A percentile compares a stretch with the other conserved stretches of the same genome.
Evolutionary conservation across 2,888 invertebrate species (phyloP).

Genomic region (Polymixis lichenea): DNA sequence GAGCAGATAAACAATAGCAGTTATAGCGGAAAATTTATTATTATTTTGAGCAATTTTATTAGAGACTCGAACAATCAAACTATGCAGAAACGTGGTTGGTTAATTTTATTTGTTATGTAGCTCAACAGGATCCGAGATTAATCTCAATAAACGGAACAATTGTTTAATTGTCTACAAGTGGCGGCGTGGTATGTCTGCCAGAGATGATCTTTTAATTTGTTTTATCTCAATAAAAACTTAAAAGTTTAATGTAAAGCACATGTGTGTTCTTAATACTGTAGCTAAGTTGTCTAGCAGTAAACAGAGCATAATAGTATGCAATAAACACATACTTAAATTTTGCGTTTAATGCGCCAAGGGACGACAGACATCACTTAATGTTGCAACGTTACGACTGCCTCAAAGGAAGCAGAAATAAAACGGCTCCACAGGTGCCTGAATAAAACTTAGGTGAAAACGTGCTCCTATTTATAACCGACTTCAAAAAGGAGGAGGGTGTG

Average conservation of each 20-base stretch:
- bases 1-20: slow-evolving; percentile 36
- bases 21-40: slow-evolving; percentile 11
- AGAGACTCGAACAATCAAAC: slow-evolving; percentile 20
- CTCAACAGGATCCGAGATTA: slow-evolving; percentile 47
- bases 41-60: slow-evolving; percentile 36
- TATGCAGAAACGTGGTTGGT: slow-evolving; percentile 24
- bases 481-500: no score
- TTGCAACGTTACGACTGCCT: slow-evolving; percentile 30
- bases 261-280: slow-evolving; percentile 25
- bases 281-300: slow-evolving; percentile 19
- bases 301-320: slow-evolving; percentile 12
- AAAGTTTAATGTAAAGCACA: slow-evolving; percentile 4
- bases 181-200: slow-evolving; percentile 13
- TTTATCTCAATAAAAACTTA: slow-evolving; percentile 2
- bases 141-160: slow-evolving; percentile 48
- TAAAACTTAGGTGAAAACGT: slow-evolving; percentile 4
- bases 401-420: slow-evolving; percentile 35
- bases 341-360: slow-evolving; percentile 31
- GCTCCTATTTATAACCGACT: background rate
- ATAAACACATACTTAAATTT: slow-evolving; percentile 49
- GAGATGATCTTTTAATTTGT: slow-evolving; percentile 23
- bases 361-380: slow-evolving; percentile 23
- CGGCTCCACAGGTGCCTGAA: slow-evolving; percentile 36
- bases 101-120: slow-evolving; percentile 42
- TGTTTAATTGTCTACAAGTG: slow-evolving; percentile 53